Evolutionary conservation across 2,888 invertebrate genomes (phyloP).

Genomic region (Odontocerum albicorne): DNA sequence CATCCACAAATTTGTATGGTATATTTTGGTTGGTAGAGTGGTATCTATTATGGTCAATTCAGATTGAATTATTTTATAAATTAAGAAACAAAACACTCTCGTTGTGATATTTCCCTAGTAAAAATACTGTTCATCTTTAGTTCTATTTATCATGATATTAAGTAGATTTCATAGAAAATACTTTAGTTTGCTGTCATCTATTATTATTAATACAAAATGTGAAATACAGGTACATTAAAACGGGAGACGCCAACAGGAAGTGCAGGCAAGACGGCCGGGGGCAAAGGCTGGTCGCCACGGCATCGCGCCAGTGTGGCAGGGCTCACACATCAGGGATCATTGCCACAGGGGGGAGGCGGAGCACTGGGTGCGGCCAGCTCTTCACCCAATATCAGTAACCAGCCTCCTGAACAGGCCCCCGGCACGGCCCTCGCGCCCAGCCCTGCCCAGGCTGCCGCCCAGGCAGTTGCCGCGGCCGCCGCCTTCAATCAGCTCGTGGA

Average conservation of each 20-base stretch:
- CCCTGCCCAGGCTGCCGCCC: too few species aligned
- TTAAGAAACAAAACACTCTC: too few species aligned
- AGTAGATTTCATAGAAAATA: not conserved
- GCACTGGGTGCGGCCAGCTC: constrained; percentile 28
- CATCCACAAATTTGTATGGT: too few species aligned
- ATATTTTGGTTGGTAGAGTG: too few species aligned
- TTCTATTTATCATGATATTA: too few species aligned
- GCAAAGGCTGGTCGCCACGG: constrained; percentile 32
- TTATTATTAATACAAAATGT: not conserved
- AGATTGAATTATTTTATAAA: too few species aligned
- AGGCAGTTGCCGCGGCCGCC: not conserved
- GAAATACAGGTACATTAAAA: constrained; percentile 24
- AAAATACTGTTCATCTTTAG: too few species aligned
- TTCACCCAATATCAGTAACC: constrained; percentile 25
- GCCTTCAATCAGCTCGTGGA: constrained; percentile 6
- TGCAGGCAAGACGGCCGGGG: not conserved
- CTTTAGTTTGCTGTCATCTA: not conserved
- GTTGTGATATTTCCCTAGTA: too few species aligned
- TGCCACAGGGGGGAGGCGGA: constrained; percentile 38
- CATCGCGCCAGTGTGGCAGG: constrained; percentile 34
- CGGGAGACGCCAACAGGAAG: not conserved
- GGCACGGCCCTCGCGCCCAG: too few species aligned
- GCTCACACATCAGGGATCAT: constrained; percentile 29
- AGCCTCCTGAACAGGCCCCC: constrained; percentile 6
- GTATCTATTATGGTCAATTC: too few species aligned